These are phyloP conservation scores for Poeciliopsis occidentalis DNA, from an alignment of 2,113 vertebrate genomes.

Conservation along the genomic window DNA sequence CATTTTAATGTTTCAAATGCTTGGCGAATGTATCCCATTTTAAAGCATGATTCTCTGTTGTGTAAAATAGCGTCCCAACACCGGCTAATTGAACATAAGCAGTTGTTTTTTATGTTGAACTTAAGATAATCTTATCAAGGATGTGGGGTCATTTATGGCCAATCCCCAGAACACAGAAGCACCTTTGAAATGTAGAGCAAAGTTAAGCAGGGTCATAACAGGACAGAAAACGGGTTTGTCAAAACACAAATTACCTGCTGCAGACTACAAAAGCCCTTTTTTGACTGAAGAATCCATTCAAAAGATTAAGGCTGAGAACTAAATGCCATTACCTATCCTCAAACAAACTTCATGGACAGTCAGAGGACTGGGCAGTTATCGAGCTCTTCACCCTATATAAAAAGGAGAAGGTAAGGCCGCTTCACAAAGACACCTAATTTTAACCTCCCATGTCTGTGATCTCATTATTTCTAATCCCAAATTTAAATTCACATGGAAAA, in stretches of 20 bases:
- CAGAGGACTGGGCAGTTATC: conserved; percentile 3
- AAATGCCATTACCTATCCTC: not conserved
- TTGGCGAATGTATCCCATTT: not conserved
- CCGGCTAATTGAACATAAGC: not conserved
- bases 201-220: conserved; percentile 13
- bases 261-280: not conserved
- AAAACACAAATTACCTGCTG: not conserved
- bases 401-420: conserved; percentile 8
- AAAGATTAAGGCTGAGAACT: not conserved
- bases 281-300: not conserved
- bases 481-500: conserved; percentile 1
- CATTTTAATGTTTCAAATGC: not conserved
- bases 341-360: not conserved
- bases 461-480: not conserved
- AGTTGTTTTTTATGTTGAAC: not conserved
- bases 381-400: conserved; percentile 26
- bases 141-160: conserved; percentile 14
- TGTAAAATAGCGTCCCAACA: not conserved
- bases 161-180: conserved; percentile 21
- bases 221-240: conserved; percentile 11
- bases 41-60: not conserved
- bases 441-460: not conserved
- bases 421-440: conserved; percentile 6
- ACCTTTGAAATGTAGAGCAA: conserved; percentile 6
- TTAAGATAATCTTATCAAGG: conserved; percentile 14